A percentile compares a stretch with the other conserved stretches of the same genome.
These are phyloP conservation scores for Ectemnius lituratus DNA, from an alignment of 2,888 invertebrate genomes.

Conservation along the genomic window DNA sequence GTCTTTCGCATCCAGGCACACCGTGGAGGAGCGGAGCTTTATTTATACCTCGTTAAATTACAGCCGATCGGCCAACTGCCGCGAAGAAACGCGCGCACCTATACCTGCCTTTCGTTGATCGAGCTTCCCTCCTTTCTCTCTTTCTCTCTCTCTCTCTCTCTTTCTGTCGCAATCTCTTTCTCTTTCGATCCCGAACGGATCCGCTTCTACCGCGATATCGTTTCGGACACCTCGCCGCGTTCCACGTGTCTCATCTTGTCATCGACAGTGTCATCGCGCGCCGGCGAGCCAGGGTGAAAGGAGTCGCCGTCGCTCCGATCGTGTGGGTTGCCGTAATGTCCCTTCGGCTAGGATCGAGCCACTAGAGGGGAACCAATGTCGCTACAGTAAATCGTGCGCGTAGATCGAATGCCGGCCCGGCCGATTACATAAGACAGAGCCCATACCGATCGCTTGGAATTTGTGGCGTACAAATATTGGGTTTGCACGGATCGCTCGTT, in stretches of 20 bases:
- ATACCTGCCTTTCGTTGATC: slow-evolving; percentile 27
- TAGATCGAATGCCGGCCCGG: slow-evolving; percentile 6
- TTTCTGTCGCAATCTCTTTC: not conserved
- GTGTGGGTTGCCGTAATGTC: slow-evolving; percentile 24
- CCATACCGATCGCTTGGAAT: slow-evolving; percentile 1
- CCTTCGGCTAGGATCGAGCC: not conserved
- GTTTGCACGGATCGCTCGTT: not conserved
- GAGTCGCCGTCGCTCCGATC: slow-evolving; percentile 16
- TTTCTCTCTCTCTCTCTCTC: not conserved
- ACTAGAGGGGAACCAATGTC: not conserved
- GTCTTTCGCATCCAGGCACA: slow-evolving; percentile 46
- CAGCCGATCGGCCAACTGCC: slow-evolving; percentile 69
- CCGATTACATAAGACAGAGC: not conserved
- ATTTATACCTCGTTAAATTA: slow-evolving; percentile 75
- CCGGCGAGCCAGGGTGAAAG: slow-evolving; percentile 2
- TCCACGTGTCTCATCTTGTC: slow-evolving; percentile 59
- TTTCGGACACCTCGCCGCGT: slow-evolving; percentile 55
- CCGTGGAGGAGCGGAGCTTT: slow-evolving; percentile 56
- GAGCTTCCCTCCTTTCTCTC: slow-evolving; percentile 34
- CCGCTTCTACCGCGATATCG: slow-evolving; percentile 53
- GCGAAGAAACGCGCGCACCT: slow-evolving; percentile 47
- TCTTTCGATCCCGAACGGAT: slow-evolving; percentile 3
- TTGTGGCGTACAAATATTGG: not conserved
- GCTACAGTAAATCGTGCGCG: slow-evolving; percentile 3
- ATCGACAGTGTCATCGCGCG: slow-evolving; percentile 30